Evolutionary conservation across 1,140 invertebrate genomes (phyloP), one percentile per base, ranked within the genome.

Genomic region (Megalonaias nervosa): DNA sequence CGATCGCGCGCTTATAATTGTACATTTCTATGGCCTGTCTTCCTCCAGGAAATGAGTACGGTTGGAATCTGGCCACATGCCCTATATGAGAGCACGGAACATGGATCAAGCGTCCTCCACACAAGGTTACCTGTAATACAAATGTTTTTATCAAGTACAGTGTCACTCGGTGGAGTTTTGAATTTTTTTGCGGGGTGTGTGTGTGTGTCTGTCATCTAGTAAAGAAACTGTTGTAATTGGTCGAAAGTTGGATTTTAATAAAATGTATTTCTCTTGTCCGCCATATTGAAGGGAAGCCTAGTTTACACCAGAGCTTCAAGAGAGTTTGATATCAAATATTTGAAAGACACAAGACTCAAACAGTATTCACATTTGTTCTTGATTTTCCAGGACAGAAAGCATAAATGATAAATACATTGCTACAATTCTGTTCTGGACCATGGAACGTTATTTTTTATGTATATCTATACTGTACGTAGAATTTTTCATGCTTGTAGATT

Each of bases 61-160:
- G 97, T 92, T 98, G 97, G 70, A 89, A 87, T 9, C 96, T 95
- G 0, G 99, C 91, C 60, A 97, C 87, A 80, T 90, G 89, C 58
- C 87, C 89, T 16, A 90, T 81, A 67, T 85, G 84, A 19, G 88
- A 88, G 74, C 89, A 90, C 0, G 88, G 87, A 0, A 95, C 94
- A 67, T 99, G 99, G 91, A 99, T 96, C 0, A 99, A 94, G 67
- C 93, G 93, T 0, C 98, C 98, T 1, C 98, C 98, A 88, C 98
- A 99, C 91, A 98, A 96, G 98, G 98, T 99, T 0, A 98, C 94
- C 87, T 98, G 66, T 88, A 98, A 98, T 1, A 97, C 1, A 73
- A 67, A 12, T 11, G 17, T 67, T 26, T 67, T 38, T 62, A 62
- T 23, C 19, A 62, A 62, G 23, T 23, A 62, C 0, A 62, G 19